These are phyloP conservation scores for Enteromius trimaculatus DNA, from an alignment of 2,797 vertebrate species.

Conservation along the genomic window DNA sequence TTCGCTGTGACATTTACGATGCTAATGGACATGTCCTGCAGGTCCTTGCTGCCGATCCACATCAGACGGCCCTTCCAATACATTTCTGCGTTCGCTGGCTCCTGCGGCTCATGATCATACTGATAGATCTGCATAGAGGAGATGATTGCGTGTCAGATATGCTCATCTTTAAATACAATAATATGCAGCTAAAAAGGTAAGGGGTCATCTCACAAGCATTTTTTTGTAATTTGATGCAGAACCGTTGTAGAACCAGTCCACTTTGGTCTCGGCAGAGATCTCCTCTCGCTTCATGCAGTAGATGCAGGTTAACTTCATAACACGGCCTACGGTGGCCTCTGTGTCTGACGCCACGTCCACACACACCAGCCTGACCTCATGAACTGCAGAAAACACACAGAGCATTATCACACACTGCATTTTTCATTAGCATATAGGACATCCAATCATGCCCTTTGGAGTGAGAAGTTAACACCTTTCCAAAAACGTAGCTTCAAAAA, in stretches of 20 bases:
- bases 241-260: slow-evolving; percentile 87
- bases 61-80: slow-evolving; percentile 83
- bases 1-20: slow-evolving; percentile 84
- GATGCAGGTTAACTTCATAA: slow-evolving; percentile 92
- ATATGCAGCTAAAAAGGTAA: neutral
- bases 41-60: slow-evolving; percentile 91
- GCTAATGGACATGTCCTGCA: slow-evolving; percentile 91
- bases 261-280: slow-evolving; percentile 82
- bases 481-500: slow-evolving; percentile 40
- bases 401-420: slow-evolving; percentile 11
- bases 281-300: slow-evolving; percentile 95
- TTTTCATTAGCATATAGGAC: neutral
- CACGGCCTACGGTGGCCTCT: slow-evolving; percentile 82
- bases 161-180: neutral
- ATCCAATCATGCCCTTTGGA: slow-evolving; percentile 36
- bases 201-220: slow-evolving; percentile 63
- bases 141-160: neutral
- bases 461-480: slow-evolving; percentile 56
- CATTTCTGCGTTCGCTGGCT: slow-evolving; percentile 63
- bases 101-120: slow-evolving; percentile 66
- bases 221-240: neutral
- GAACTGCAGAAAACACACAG: slow-evolving; percentile 71
- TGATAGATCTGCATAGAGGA: slow-evolving; percentile 68
- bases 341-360: slow-evolving; percentile 89
- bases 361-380: slow-evolving; percentile 84